Evolutionary conservation across 2,113 vertebrate species (phyloP).

Genomic region (Cyrtonyx montezumae): DNA sequence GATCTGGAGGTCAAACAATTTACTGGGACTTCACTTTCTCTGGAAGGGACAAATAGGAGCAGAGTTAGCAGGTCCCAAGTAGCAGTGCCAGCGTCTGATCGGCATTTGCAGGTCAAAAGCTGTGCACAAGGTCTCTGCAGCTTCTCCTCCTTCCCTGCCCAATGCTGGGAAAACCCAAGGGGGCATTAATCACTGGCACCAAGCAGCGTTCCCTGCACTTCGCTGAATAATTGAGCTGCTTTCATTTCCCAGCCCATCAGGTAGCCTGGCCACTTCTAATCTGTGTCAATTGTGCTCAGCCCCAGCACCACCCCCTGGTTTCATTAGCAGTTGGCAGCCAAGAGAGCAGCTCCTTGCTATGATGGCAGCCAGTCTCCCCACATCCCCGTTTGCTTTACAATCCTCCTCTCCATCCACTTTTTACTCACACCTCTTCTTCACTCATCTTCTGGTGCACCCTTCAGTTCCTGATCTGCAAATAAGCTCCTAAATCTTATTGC

Average conservation of each 20-base stretch:
- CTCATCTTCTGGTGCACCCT: not conserved
- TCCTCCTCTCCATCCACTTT: not conserved
- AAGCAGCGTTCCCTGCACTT: not conserved
- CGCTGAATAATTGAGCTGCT: not conserved
- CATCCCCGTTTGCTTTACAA: not conserved
- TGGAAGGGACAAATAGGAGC: not conserved
- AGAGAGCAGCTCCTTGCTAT: not conserved
- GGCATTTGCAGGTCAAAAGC: not conserved
- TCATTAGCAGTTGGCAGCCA: rapidly evolving
- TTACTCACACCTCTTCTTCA: not conserved
- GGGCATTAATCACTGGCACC: not conserved
- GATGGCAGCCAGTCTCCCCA: not conserved
- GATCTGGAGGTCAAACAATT: not conserved
- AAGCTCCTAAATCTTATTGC: not conserved
- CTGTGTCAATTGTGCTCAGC: not conserved
- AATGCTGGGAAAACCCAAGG: not conserved
- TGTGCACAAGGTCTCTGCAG: not conserved
- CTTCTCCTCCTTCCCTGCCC: not conserved
- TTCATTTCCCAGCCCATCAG: not conserved
- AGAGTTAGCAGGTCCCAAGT: not conserved
- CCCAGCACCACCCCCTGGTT: not conserved
- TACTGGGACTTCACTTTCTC: not conserved
- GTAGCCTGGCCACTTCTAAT: not conserved
- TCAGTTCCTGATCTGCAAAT: not conserved
- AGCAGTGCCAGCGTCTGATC: not conserved